Percentiles rank a stretch among this genome's conserved stretches.
These are phyloP conservation scores for Campopleginae sp. DNA, from an alignment of 2,888 invertebrate species.

Conservation along the genomic window DNA sequence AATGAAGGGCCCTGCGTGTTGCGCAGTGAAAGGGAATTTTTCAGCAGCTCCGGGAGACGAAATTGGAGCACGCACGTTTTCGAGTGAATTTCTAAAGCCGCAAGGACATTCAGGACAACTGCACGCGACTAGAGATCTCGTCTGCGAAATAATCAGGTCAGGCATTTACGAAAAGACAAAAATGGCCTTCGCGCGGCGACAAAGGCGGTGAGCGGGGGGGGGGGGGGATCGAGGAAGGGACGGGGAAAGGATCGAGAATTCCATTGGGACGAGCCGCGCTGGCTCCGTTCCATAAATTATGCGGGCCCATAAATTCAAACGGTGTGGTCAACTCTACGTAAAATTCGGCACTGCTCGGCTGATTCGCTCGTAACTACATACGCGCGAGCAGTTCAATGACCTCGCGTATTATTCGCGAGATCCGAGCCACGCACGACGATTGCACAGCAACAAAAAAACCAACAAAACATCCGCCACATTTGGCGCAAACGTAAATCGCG, in stretches of 20 bases:
- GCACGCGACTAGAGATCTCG: background rate
- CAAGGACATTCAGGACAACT: background rate
- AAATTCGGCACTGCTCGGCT: conserved; percentile 36
- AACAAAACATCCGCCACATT: conserved; percentile 22
- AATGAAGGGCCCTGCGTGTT: background rate
- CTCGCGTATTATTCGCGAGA: conserved; percentile 33
- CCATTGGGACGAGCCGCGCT: conserved; percentile 16
- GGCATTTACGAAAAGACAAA: background rate
- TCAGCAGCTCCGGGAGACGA: background rate
- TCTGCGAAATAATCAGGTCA: conserved; percentile 18
- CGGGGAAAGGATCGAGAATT: conserved; percentile 3
- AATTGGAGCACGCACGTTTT: background rate
- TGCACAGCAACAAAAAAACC: background rate
- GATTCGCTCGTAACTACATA: conserved; percentile 36
- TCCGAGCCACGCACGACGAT: conserved; percentile 27
- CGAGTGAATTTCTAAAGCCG: background rate
- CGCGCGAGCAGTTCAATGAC: conserved; percentile 38
- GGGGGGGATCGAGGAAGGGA: background rate
- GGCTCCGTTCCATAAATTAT: conserved; percentile 45
- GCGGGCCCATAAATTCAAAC: conserved; percentile 49
- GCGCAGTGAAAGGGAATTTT: background rate
- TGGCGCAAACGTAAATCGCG: conserved; percentile 24
- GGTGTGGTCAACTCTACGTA: conserved; percentile 36
- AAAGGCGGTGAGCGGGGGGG: background rate
- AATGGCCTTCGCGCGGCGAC: conserved; percentile 7